Percentiles rank a stretch among this genome's conserved stretches.
phyloP scores from a whole-genome alignment of 2,888 invertebrate species.

The Platycnemis pennipes region DNA sequence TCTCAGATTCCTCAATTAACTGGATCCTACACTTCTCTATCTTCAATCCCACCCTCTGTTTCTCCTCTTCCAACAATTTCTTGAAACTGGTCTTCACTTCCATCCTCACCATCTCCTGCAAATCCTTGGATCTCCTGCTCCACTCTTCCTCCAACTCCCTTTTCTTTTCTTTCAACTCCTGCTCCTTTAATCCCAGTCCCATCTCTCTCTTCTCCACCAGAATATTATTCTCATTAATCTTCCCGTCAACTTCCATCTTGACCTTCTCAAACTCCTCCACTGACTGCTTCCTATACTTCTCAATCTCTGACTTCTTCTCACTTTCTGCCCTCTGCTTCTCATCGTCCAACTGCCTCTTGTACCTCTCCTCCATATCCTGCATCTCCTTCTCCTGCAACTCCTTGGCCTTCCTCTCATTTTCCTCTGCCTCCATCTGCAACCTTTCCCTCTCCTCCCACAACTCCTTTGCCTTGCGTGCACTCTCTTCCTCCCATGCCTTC shows the following conservation, averaged over 20 bases:
- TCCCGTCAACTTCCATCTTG: neutral
- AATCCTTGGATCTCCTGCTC: too few relatives aligned
- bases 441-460: neutral
- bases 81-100: too few relatives aligned
- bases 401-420: neutral
- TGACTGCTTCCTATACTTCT: neutral
- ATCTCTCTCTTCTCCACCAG: too few relatives aligned
- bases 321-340: neutral
- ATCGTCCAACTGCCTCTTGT: neutral
- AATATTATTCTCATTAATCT: neutral
- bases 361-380: neutral
- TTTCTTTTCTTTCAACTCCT: too few relatives aligned
- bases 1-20: too few relatives aligned
- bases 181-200: too few relatives aligned
- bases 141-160: too few relatives aligned
- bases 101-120: too few relatives aligned
- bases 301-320: too few relatives aligned
- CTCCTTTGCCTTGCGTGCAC: neutral
- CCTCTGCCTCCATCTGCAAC: neutral
- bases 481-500: neutral
- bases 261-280: neutral
- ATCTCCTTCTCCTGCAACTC: neutral
- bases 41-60: too few relatives aligned
- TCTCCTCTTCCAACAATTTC: too few relatives aligned
- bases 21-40: too few relatives aligned